Evolutionary conservation across 2,797 vertebrate species (phyloP).

Genomic region (Anguilla marmorata): DNA sequence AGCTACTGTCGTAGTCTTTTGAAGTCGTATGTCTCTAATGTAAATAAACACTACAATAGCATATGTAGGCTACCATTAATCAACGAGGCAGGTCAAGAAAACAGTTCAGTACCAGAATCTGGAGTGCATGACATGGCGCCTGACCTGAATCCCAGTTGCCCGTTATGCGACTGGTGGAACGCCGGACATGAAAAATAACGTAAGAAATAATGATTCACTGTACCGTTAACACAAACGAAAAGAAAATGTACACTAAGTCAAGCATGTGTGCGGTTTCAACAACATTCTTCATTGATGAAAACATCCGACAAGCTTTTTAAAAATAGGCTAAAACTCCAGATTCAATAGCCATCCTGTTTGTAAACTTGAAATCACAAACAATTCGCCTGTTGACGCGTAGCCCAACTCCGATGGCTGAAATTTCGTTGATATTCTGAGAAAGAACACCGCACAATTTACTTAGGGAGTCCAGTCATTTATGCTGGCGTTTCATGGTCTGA

Average conservation of each 20-base stretch:
- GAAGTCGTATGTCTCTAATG: background rate
- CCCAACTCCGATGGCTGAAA: background rate
- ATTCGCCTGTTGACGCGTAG: background rate
- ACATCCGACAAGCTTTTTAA: background rate
- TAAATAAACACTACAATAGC: background rate
- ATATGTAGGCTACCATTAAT: background rate
- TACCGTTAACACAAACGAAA: background rate
- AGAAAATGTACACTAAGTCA: background rate
- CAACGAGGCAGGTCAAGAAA: background rate
- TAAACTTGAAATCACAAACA: background rate
- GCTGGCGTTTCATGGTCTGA: background rate
- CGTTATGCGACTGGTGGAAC: background rate
- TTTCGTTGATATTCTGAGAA: background rate
- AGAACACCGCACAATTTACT: background rate
- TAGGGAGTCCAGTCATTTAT: background rate
- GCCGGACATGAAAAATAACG: background rate
- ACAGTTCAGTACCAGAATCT: background rate
- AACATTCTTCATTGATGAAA: background rate
- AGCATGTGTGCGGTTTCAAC: background rate
- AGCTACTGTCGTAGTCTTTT: background rate
- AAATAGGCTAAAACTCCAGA: background rate
- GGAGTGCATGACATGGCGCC: background rate
- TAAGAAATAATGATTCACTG: background rate
- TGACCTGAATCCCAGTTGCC: slow-evolving; percentile 10
- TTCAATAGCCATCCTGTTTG: background rate